These are phyloP conservation scores for Litocranius walleri DNA, from an alignment of 2,113 vertebrate genomes.

Conservation along the genomic window DNA sequence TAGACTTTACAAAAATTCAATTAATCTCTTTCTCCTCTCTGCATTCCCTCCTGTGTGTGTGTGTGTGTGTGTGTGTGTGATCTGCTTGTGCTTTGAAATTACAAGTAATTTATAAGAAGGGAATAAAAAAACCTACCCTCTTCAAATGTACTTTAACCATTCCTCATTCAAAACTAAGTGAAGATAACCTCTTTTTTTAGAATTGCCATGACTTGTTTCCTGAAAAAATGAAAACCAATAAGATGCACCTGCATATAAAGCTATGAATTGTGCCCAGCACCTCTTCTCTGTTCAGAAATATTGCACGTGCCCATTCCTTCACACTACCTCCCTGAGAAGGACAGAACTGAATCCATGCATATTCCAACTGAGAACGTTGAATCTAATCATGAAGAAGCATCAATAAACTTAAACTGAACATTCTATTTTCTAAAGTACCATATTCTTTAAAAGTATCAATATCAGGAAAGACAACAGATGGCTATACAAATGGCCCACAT, in stretches of 20 bases:
- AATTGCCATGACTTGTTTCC: background rate
- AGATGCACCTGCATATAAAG: background rate
- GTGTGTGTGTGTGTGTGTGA: background rate
- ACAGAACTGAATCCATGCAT: background rate
- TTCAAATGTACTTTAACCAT: background rate
- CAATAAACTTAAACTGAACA: background rate
- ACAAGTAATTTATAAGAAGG: conserved; percentile 10
- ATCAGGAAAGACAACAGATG: background rate
- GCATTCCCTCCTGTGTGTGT: background rate
- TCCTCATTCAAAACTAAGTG: background rate
- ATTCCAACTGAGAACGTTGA: background rate
- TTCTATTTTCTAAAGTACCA: background rate
- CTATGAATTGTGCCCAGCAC: background rate
- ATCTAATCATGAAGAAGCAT: background rate
- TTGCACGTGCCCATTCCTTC: background rate
- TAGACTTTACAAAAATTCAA: background rate
- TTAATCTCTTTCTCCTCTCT: background rate
- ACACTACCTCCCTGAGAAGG: background rate
- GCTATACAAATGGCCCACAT: background rate
- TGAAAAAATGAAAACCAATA: background rate
- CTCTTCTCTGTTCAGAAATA: conserved; percentile 1
- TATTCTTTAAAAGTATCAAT: background rate
- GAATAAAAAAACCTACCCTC: background rate
- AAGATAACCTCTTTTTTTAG: background rate
- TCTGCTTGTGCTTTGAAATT: background rate